Evolutionary conservation across 2,888 invertebrate species (phyloP), one percentile per base, ranked within the genome.

Genomic region (Phragmatobia fuliginosa): DNA sequence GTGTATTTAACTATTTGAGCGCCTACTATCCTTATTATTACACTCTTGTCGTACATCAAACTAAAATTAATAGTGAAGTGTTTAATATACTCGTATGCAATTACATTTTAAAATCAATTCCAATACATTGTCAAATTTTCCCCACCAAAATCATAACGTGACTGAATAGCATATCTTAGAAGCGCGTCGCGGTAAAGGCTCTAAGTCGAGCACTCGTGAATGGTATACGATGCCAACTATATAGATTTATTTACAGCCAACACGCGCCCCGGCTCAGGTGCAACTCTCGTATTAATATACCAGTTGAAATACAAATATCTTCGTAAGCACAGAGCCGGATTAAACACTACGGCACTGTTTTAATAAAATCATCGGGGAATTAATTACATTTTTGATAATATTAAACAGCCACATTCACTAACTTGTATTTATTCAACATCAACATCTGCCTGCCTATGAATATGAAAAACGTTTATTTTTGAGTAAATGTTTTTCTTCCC

Each of bases 271-370:
- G 79, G 77, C 83, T 86, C 86, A 87, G 87, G 86, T 88, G 88
- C 86, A 88, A 80, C 82, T 82, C 80, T 83, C 75, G 82, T 85
- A 83, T 85, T 88, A 88, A 88, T 87, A 87, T 87, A 82, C 79
- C 80, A 85, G 77, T 83, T 84, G 82, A 84, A 84, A 85, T 86
- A 86, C 82, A 85, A 84, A 87, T 85, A 84, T 82, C 81, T 79
- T 73, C 73, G 74, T 75, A 68, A 73, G 66, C 28, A 68, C 79
- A 73, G 86, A 78, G 82, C 73, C 83, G 85, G 78, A 86, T 79
- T 85, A 71, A 78, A 74, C 62, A 32, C 25, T 63, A 45, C 68
- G 66, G 62, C 36, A 33, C 68, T 70, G 62, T 72, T 74, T 60
- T 67, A 66, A 72, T 78, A 78, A 52, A 68, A 73, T 77, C 68